phyloP scores from a whole-genome alignment of 2,113 vertebrate species.

The Alectura lathami region DNA sequence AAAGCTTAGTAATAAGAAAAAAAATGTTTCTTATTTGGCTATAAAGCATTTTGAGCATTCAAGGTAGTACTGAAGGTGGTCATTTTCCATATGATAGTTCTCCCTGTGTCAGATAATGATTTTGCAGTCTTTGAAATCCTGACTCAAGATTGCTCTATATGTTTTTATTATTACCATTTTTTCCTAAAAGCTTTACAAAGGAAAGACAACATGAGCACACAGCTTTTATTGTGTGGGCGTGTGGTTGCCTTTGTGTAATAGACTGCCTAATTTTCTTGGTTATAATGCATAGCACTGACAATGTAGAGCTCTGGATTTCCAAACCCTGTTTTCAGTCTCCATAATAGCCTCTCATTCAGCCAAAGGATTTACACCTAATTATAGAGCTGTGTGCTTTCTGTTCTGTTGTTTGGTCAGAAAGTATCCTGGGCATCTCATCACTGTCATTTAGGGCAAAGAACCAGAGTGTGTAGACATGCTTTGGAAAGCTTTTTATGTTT shows the following conservation, averaged over 20 bases:
- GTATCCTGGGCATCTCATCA: neutral
- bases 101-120: constrained; percentile 35
- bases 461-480: neutral
- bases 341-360: constrained; percentile 30
- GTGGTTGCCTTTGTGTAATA: neutral
- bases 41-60: constrained; percentile 28
- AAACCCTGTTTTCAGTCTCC: constrained; percentile 43
- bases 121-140: constrained; percentile 42
- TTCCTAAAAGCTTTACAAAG: constrained; percentile 57
- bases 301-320: neutral
- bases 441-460: neutral
- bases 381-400: neutral
- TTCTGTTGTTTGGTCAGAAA: constrained; percentile 19
- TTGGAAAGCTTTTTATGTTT: constrained; percentile 25
- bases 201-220: constrained; percentile 37
- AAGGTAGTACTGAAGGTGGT: constrained; percentile 12
- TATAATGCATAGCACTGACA: neutral
- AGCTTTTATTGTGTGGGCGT: neutral
- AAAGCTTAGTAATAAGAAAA: neutral
- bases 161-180: constrained; percentile 58
- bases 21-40: constrained; percentile 16
- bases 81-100: constrained; percentile 42
- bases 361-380: neutral
- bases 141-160: constrained; percentile 11
- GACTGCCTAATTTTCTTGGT: neutral